Evolutionary conservation across 2,888 invertebrate genomes (phyloP), one percentile per base, ranked within the genome.

Genomic region (Cantharis flavilabris): DNA sequence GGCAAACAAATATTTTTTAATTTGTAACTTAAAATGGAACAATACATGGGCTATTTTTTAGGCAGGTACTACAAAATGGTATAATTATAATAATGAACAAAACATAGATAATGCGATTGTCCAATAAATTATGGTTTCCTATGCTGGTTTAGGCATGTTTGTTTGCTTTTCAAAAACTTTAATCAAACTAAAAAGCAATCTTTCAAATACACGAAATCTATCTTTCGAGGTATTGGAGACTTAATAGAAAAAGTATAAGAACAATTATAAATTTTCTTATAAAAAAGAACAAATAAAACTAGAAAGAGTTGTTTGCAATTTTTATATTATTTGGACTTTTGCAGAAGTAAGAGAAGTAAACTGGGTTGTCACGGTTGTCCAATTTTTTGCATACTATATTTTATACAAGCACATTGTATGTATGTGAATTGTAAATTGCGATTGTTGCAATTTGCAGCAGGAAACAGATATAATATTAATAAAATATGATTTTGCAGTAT

Each of bases 1-100:
- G 73, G 73, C 69, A 73, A 73, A 67, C 26, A n/a, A 23, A 13
- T 23, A 67, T 23, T 23, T 30, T 67, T 23, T 13, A 23, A 67
- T 23, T 67, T 67, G 23, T 23, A 65, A 65, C n/a, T 23, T 9
- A 49, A 23, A 65, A 26, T 9, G 3, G 65, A 67, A 67, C 65
- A 67, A 26, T 67, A 14, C n/a, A 65, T 65, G 23, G 1, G n/a
- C 5, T n/a, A 49, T 49, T 13, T 33, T 10, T 13, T 49, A n/a
- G 11, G 2, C 10, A 13, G 33, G 33, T 49, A 49, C 5, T 49
- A 7, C 33, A 49, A n/a, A n/a, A 33, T 2, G 33, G 5, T 23
- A 23, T 20, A 49, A n/a, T 20, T n/a, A 49, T n/a, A 49, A n/a
- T 49, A 49, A 49, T n/a, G n/a, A 7, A 5, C 7, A n/a, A 7